Evolutionary conservation across 2,113 vertebrate genomes (phyloP), one percentile per base, ranked within the genome.

Genomic region (Strix uralensis): DNA sequence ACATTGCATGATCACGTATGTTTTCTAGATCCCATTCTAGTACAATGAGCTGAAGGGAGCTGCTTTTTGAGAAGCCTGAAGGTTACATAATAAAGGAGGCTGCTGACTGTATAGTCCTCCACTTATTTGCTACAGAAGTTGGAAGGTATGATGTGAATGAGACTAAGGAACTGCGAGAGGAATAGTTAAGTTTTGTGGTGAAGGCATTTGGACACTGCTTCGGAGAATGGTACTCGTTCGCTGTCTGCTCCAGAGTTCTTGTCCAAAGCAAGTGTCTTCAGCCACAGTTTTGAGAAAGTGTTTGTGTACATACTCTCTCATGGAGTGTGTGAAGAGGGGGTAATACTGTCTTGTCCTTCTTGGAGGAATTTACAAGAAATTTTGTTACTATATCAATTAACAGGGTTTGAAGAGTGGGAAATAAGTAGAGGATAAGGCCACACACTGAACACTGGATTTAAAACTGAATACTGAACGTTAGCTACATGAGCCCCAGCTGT

Each of bases 1-100:
- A 10, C 4, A 3, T 34, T 26, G 32, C 10, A 2, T 7, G 5
- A 26, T 40, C 25, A 5, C 5, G 3, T 29, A 7, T 4, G 9
- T 46, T 78, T 65, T 52, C 51, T 19, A 40, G 34, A 59, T 58
- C 16, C 27, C 55, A 61, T 74, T 75, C 44, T 78, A 1, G 0
- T 20, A 13, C 34, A 13, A 2, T 26, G 49, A 52, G 25, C 36
- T 30, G 29, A 40, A 58, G n/a, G 23, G 57, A 82, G 11, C 7
- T 26, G 29, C 49, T 54, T 52, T 83, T 65, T 26, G 25, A 58
- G 71, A 40, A 65, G 71, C 16, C 17, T 65, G 29, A 11, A 65
- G 23, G 23, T 58, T 58, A 10, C 16, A 8, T 58, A 25, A 5
- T 77, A 44, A 44, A 77, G 38, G 42, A 38, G 36, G 19, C 63